Percentiles rank a stretch among this genome's conserved stretches.
These are phyloP conservation scores for Uloborus diversus DNA, from an alignment of 1,140 invertebrate species.

Conservation along the genomic window DNA sequence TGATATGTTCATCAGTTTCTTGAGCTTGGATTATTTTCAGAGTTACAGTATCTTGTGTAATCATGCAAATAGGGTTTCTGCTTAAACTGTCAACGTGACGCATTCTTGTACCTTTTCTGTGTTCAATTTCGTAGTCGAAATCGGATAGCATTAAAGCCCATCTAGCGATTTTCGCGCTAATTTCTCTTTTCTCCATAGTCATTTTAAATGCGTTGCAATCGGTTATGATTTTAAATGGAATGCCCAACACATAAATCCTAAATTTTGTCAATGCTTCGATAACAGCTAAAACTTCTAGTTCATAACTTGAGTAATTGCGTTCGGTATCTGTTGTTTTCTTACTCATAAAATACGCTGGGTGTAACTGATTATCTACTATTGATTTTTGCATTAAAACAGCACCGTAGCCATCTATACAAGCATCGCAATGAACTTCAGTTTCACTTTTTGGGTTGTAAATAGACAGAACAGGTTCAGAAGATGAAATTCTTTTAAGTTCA, in stretches of 20 bases:
- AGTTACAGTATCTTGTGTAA: too few relatives aligned
- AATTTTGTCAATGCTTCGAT: neutral
- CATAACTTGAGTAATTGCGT: conserved; percentile 2
- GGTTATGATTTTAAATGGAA: neutral
- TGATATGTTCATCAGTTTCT: too few relatives aligned
- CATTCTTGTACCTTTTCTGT: conserved; percentile 2
- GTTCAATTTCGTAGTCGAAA: conserved; percentile 25
- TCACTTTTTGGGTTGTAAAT: neutral
- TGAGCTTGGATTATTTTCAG: too few relatives aligned
- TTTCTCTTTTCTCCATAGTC: neutral
- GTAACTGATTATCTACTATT: neutral
- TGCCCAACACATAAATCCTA: neutral
- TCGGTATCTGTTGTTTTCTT: conserved; percentile 7
- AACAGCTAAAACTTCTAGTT: conserved; percentile 12
- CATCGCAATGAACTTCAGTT: conserved; percentile 8
- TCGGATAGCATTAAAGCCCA: conserved; percentile 7
- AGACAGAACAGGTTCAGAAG: neutral
- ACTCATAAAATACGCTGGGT: neutral
- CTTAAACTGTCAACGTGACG: conserved; percentile 18
- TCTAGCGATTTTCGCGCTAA: neutral
- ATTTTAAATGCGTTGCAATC: neutral
- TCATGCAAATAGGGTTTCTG: conserved; percentile 2
- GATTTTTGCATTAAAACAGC: neutral
- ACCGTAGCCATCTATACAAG: neutral
- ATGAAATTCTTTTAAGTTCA: conserved; percentile 22